Evolutionary conservation across 2,113 vertebrate genomes (phyloP).

Genomic region (Eubucco bourcierii): DNA sequence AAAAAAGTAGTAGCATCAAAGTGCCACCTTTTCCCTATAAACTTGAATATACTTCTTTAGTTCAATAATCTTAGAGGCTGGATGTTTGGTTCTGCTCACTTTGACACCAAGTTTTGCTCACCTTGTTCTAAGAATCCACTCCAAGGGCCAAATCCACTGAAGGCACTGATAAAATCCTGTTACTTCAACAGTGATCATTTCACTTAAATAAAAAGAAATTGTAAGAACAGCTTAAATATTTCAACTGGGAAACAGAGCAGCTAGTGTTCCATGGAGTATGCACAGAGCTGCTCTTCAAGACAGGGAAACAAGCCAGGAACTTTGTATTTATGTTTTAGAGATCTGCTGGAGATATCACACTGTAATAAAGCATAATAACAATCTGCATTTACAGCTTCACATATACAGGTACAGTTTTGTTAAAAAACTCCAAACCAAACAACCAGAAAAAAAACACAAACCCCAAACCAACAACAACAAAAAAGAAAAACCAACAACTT

Average conservation of each 20-base stretch:
- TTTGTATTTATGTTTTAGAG: neutral
- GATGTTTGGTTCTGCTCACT: neutral
- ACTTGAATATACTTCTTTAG: neutral
- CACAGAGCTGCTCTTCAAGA: neutral
- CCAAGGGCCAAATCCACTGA: neutral
- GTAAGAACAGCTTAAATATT: neutral
- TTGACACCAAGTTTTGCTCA: neutral
- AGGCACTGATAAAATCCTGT: neutral
- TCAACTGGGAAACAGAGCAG: neutral
- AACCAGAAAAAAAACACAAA: too few species aligned
- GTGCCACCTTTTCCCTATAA: neutral
- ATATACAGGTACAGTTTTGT: rapidly evolving
- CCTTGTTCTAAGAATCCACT: neutral
- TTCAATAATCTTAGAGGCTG: neutral
- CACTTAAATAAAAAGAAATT: neutral
- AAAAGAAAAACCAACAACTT: neutral
- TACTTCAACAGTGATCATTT: neutral
- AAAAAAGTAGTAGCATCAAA: neutral
- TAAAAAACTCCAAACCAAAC: neutral
- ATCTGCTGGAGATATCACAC: neutral
- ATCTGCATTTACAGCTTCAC: neutral
- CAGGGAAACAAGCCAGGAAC: neutral
- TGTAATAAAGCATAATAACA: neutral
- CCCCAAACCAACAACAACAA: neutral
- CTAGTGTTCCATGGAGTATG: neutral